Base-by-base conservation (phyloP, 64 coral and sea anemone genomes). In the Dendronephthya gigantea region DNA sequence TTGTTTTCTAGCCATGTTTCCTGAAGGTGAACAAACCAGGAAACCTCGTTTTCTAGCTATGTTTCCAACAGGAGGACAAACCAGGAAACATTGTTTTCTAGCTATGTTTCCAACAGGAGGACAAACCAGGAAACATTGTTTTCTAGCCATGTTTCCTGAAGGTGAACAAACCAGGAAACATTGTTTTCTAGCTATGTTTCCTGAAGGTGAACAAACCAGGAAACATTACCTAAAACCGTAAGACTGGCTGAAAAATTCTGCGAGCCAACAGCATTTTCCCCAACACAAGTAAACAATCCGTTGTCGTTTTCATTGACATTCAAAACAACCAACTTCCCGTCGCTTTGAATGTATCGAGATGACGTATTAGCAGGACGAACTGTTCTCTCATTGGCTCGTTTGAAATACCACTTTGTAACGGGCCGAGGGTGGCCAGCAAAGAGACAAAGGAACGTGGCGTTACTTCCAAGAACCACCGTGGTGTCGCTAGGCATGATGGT, bases 231-330 rank as follows among this genome's bases (percentile, higher is more conserved):
- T 87, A 91, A 68, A 7, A 97, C 91, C 29, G 45, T 88, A 32
- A 98, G 59, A 65, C 82, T 87, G 2, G 92, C 92, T 30, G 82
- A 83, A 32, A 85, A 68, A 40, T 91, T 82, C 23, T 68, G 17
- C 31, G 0, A 31, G 5, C 95, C 95, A 88, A 92, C 95, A 88
- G 88, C 16, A 81, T 98, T 98, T 16, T 50, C 35, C 23, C 86
- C 95, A 22, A 50, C 43, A 27, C 95, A 98, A 51, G 93, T 82
- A 47, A 91, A 98, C 45, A 9, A 83, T 47, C 95, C 95, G 82
- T 93, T 90, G 45, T 88, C 83, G 50, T 34, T 25, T 70, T 90
- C 86, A 13, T 39, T 85, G 2, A 98, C 86, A 32, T 93, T 82
- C 56, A n/a, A 39, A 35, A 93, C 83, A 2, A 14, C 14, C 0